Evolutionary conservation across 2,888 invertebrate species (phyloP).

Genomic region (Scaptodrosophila latifasciaeformis): DNA sequence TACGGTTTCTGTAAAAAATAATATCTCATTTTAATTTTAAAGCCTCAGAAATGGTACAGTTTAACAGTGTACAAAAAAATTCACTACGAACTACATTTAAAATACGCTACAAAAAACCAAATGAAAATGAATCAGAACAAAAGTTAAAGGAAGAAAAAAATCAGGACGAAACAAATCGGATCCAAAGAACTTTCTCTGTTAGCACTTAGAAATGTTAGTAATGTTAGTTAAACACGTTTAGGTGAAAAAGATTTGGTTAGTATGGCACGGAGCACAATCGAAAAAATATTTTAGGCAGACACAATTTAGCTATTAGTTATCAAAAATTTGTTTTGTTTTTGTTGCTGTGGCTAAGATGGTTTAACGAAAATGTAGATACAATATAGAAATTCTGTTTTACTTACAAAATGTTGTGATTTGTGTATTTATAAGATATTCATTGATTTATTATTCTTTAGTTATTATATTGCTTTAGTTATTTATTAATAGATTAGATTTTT

Average conservation of each 20-base stretch:
- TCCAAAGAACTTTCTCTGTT: conserved; percentile 57
- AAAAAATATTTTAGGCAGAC: conserved; percentile 17
- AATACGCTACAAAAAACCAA: conserved; percentile 45
- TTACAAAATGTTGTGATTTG: conserved; percentile 58
- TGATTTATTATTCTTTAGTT: too few relatives aligned
- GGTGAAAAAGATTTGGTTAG: conserved; percentile 38
- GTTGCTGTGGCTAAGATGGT: conserved; percentile 42
- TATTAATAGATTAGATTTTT: too few relatives aligned
- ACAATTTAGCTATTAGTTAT: conserved; percentile 47
- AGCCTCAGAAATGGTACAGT: conserved; percentile 12
- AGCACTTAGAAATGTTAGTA: conserved; percentile 35
- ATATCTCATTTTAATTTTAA: not conserved
- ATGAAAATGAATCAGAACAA: conserved; percentile 35
- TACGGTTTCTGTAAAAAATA: conserved; percentile 50
- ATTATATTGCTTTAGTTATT: conserved; percentile 11
- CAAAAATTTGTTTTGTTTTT: conserved; percentile 39
- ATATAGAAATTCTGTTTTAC: conserved; percentile 38
- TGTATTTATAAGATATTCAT: conserved; percentile 13
- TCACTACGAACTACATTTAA: conserved; percentile 45
- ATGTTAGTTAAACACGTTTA: conserved; percentile 42
- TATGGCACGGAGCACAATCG: conserved; percentile 38
- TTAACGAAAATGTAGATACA: conserved; percentile 40
- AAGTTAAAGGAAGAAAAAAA: conserved; percentile 39
- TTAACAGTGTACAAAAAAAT: conserved; percentile 29
- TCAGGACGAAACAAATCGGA: conserved; percentile 37